A percentile compares a stretch with the other conserved stretches of the same genome.
Conservation (phyloP, 2,888 invertebrate genomes). For the Plagodis dolabraria region DNA sequence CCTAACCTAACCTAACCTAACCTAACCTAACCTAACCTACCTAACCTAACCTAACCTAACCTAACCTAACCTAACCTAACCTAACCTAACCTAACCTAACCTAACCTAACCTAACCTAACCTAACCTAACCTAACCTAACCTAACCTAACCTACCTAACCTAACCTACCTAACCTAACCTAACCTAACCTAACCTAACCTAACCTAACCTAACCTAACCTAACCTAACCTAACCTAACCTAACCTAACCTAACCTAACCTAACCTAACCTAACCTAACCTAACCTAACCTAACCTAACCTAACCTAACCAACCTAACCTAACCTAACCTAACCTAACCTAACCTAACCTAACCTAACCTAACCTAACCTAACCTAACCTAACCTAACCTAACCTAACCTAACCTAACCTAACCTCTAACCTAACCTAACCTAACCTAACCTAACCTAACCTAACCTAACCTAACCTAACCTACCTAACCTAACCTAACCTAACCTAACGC, state of each 20-base stretch:
- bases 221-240: conserved; percentile 34
- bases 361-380: conserved; percentile 38
- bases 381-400: conserved; percentile 36
- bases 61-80: conserved; percentile 38
- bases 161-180: conserved; percentile 26
- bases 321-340: conserved; percentile 29
- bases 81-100: conserved; percentile 37
- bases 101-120: conserved; percentile 28
- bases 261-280: conserved; percentile 27
- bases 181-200: conserved; percentile 25
- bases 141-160: conserved; percentile 23
- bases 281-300: conserved; percentile 26
- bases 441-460: conserved; percentile 28
- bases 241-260: conserved; percentile 27
- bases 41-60: conserved; percentile 35
- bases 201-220: conserved; percentile 34
- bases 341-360: conserved; percentile 31
- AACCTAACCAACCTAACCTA: conserved; percentile 27
- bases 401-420: conserved; percentile 18
- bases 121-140: conserved; percentile 26
- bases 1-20: conserved; percentile 33
- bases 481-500: not conserved
- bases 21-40: conserved; percentile 36
- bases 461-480: too few species aligned
- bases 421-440: conserved; percentile 34